Conservation (phyloP, 2,797 vertebrate genomes). For the Pipistrellus pygmaeus region DNA sequence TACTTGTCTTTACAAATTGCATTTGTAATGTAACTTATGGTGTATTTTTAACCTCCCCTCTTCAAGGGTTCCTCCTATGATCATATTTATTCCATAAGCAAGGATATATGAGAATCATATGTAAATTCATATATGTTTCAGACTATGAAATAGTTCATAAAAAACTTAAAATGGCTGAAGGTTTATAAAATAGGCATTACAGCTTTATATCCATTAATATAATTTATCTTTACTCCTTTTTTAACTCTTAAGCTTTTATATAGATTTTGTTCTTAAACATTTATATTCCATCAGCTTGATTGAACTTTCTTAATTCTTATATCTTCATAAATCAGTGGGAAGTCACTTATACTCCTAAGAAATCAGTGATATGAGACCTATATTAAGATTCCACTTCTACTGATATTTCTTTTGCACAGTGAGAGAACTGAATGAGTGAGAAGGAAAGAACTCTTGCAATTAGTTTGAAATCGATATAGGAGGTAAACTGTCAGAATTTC, state of each 20-base stretch:
- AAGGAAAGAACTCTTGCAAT: not conserved
- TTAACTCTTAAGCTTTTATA: not conserved
- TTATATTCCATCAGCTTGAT: not conserved
- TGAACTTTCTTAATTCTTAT: not conserved
- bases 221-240: not conserved
- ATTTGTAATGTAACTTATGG: not conserved
- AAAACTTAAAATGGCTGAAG: not conserved
- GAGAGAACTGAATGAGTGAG: not conserved
- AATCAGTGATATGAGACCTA: not conserved
- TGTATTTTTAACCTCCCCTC: not conserved
- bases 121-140: not conserved
- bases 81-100: not conserved
- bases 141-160: not conserved
- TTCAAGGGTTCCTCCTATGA: not conserved
- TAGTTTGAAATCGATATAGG: constrained; percentile 17
- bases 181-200: not conserved
- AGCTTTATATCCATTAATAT: not conserved
- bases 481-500: not conserved
- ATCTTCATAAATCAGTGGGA: not conserved
- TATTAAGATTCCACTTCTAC: not conserved
- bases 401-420: not conserved
- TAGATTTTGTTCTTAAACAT: not conserved
- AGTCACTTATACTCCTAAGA: not conserved
- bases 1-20: not conserved
- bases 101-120: not conserved